These are phyloP conservation scores for Antheraea mylitta DNA, from an alignment of 1,140 invertebrate genomes.

Conservation along the genomic window DNA sequence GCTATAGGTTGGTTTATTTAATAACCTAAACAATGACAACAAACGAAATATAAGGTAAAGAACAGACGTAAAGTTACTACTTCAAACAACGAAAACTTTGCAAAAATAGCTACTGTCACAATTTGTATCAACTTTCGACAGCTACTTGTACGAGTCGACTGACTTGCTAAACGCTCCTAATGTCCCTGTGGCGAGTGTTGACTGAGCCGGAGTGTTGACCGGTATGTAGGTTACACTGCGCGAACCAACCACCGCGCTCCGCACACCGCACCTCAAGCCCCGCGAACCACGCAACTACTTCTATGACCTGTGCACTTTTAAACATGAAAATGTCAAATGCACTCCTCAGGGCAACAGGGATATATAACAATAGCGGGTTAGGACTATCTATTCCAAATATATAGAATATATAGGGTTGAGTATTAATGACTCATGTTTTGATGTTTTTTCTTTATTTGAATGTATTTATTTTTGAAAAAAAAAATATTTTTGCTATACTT, in stretches of 20 bases:
- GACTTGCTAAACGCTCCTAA: constrained; percentile 54
- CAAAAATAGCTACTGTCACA: not conserved
- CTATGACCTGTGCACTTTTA: constrained; percentile 70
- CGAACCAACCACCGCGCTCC: constrained; percentile 47
- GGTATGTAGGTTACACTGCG: constrained; percentile 74
- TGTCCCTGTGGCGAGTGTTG: constrained; percentile 77
- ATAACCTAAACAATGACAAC: too few relatives aligned
- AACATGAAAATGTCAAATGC: constrained; percentile 73
- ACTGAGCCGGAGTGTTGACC: constrained; percentile 77
- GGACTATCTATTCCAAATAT: not conserved
- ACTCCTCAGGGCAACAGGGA: constrained; percentile 37
- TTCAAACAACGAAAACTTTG: not conserved
- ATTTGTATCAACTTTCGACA: not conserved
- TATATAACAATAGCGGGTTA: not conserved
- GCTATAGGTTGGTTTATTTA: too few relatives aligned
- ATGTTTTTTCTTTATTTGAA: too few relatives aligned
- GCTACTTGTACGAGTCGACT: constrained; percentile 49
- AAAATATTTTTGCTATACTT: not conserved
- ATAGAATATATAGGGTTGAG: too few relatives aligned
- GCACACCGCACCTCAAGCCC: constrained; percentile 25
- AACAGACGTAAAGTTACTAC: too few relatives aligned
- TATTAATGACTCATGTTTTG: too few relatives aligned
- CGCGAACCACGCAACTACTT: constrained; percentile 60
- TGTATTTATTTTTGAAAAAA: not conserved
- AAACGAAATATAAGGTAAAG: too few relatives aligned